phyloP scores from a whole-genome alignment of 2,888 invertebrate genomes.

The Oeneis ivallda region DNA sequence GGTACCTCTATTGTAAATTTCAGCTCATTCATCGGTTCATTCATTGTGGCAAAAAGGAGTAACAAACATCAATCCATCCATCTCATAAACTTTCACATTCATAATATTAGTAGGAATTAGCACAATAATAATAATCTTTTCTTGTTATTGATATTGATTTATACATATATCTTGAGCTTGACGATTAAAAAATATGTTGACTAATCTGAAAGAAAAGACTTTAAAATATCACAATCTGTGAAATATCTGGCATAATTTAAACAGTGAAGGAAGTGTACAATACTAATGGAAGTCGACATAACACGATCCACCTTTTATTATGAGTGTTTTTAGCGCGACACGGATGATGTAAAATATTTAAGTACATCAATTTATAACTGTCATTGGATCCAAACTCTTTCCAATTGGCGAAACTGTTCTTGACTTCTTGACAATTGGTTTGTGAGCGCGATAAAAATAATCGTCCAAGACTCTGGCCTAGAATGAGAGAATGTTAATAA shows the following conservation, averaged over 20 bases:
- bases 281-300: constrained; percentile 8
- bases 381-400: constrained; percentile 60
- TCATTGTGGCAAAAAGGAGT: no score
- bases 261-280: neutral
- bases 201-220: no score
- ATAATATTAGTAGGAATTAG: no score
- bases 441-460: constrained; percentile 59
- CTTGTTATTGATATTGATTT: no score
- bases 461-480: constrained; percentile 56
- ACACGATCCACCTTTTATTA: constrained; percentile 10
- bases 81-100: no score
- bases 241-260: neutral
- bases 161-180: no score
- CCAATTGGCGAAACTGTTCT: constrained; percentile 66
- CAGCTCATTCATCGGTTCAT: no score
- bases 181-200: no score
- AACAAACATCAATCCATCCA: no score
- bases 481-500: constrained; percentile 45
- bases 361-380: constrained; percentile 62
- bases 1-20: no score
- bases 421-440: constrained; percentile 61
- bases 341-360: constrained; percentile 51
- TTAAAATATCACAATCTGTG: neutral
- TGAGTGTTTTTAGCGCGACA: constrained; percentile 11
- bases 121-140: no score